These are phyloP conservation scores for Megaustenia siamemsis DNA, from an alignment of 2,888 invertebrate genomes.

Conservation along the genomic window DNA sequence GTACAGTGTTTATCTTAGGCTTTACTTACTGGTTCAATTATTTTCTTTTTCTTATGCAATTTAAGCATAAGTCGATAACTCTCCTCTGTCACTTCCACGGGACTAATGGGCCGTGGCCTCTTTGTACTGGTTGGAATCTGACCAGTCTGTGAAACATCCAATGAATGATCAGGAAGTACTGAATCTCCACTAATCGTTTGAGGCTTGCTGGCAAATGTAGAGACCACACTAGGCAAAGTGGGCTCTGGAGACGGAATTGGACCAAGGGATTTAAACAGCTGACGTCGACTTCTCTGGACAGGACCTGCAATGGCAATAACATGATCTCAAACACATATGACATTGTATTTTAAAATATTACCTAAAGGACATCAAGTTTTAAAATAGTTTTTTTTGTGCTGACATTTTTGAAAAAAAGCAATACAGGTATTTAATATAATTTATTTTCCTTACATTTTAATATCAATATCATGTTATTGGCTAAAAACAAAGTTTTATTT, in stretches of 20 bases:
- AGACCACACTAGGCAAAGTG: constrained; percentile 70
- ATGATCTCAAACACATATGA: too few species aligned
- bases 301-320: constrained; percentile 62
- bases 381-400: neutral
- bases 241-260: constrained; percentile 75
- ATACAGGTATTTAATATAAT: too few species aligned
- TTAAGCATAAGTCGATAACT: constrained; percentile 69
- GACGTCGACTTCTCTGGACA: constrained; percentile 70
- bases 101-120: constrained; percentile 70
- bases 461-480: too few species aligned
- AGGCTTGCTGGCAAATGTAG: constrained; percentile 70
- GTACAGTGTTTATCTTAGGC: neutral
- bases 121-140: constrained; percentile 53
- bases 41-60: constrained; percentile 66
- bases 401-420: too few species aligned
- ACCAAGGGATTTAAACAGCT: constrained; percentile 70
- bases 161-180: neutral
- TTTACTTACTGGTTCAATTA: constrained; percentile 37
- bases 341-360: too few species aligned
- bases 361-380: too few species aligned
- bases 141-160: neutral
- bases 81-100: constrained; percentile 73
- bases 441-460: too few species aligned
- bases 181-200: constrained; percentile 64
- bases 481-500: too few species aligned